Evolutionary conservation across 2,113 vertebrate species (phyloP).

Genomic region (Steatornis caripensis): DNA sequence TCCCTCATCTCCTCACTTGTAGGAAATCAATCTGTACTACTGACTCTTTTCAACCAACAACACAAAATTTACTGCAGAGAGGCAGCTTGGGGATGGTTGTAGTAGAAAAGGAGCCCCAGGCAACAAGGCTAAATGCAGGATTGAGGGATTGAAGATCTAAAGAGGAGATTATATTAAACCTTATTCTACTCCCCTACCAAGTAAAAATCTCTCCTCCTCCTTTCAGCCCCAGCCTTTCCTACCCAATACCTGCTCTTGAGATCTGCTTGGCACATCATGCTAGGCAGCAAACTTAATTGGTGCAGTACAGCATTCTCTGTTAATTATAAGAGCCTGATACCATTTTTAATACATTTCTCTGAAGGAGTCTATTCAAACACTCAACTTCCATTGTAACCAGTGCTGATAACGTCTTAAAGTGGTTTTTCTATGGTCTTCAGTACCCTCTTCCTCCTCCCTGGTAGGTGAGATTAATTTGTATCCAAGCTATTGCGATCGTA

Average conservation of each 20-base stretch:
- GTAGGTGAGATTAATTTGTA: slow-evolving; percentile 12
- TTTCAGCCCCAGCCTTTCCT: slow-evolving; percentile 48
- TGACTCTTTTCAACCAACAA: slow-evolving; percentile 74
- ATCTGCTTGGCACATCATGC: neutral
- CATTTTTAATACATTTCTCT: neutral
- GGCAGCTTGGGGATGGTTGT: slow-evolving; percentile 72
- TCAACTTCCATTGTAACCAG: slow-evolving; percentile 10
- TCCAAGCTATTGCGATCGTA: slow-evolving; percentile 1
- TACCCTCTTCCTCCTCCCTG: neutral
- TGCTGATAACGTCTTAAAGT: neutral
- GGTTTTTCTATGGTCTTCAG: neutral
- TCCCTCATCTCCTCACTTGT: slow-evolving; percentile 77
- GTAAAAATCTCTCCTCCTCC: slow-evolving; percentile 24
- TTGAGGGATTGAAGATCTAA: slow-evolving; percentile 70
- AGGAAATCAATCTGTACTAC: slow-evolving; percentile 81
- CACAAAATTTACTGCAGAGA: slow-evolving; percentile 74
- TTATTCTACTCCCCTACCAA: slow-evolving; percentile 40
- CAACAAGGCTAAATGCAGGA: slow-evolving; percentile 72
- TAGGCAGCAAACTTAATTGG: neutral
- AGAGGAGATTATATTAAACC: slow-evolving; percentile 71
- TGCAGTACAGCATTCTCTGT: neutral
- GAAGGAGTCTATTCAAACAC: neutral
- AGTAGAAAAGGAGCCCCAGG: slow-evolving; percentile 58
- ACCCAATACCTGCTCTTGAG: slow-evolving; percentile 24
- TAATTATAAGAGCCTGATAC: slow-evolving; percentile 31